A percentile compares a stretch with the other conserved stretches of the same genome.
Conservation (phyloP, 2,797 vertebrate genomes). For the Acanthiza pusilla region DNA sequence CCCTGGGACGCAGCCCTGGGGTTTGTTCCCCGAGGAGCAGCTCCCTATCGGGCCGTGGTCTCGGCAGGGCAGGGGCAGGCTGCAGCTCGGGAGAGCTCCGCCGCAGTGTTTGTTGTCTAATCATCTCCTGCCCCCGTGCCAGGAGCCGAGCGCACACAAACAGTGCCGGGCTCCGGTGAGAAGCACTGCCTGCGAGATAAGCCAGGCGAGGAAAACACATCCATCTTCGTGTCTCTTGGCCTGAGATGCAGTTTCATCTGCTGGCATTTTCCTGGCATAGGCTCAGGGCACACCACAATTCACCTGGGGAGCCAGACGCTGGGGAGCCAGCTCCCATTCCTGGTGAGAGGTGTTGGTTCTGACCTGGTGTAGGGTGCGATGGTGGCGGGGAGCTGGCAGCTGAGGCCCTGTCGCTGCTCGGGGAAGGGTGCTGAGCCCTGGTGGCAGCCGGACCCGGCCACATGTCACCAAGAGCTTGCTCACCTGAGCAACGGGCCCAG, state of each 20-base stretch:
- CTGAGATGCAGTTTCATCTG: neutral
- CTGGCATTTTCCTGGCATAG: constrained; percentile 41
- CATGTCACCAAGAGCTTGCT: accelerated
- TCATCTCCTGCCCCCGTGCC: neutral
- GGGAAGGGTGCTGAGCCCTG: neutral
- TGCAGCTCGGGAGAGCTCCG: neutral
- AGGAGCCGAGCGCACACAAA: constrained; percentile 33
- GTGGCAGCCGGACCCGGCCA: neutral
- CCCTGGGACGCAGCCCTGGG: neutral
- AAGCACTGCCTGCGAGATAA: constrained; percentile 9
- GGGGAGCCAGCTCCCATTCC: constrained; percentile 37
- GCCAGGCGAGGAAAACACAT: constrained; percentile 31
- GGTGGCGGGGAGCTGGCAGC: neutral
- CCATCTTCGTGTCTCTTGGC: constrained; percentile 28
- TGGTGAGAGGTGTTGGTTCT: neutral
- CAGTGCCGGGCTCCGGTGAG: neutral
- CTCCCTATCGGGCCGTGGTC: neutral
- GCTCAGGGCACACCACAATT: constrained; percentile 31
- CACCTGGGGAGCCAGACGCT: constrained; percentile 43
- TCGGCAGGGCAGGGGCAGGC: neutral
- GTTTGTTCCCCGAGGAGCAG: neutral
- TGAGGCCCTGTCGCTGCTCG: accelerated
- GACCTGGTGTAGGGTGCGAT: accelerated
- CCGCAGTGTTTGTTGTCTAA: neutral
- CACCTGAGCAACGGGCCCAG: neutral